phyloP scores from a whole-genome alignment of 2,113 vertebrate species.

The Xyliphius kryptos region DNA sequence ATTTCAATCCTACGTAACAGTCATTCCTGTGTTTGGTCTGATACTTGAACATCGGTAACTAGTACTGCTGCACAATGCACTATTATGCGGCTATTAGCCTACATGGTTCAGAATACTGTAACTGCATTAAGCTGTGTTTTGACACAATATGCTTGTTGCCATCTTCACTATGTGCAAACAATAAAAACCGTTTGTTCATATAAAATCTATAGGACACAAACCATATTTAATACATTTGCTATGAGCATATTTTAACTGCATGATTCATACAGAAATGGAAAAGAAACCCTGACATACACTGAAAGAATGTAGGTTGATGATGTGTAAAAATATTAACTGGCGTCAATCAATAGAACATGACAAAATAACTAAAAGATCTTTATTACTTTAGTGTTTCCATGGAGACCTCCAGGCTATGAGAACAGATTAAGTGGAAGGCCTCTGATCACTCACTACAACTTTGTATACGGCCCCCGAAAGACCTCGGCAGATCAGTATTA shows the following conservation, averaged over 20 bases:
- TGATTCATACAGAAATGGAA: not conserved
- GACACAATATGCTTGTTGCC: too few species aligned
- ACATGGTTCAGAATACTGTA: too few species aligned
- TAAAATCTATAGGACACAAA: not conserved
- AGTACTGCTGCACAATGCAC: too few species aligned
- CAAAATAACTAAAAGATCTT: not conserved
- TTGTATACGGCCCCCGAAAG: not conserved
- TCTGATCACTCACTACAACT: slow-evolving; percentile 28
- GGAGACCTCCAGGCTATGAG: not conserved
- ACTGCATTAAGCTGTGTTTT: too few species aligned
- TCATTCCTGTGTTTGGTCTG: too few species aligned
- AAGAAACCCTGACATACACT: too few species aligned
- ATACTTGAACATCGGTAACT: too few species aligned
- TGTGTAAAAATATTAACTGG: not conserved
- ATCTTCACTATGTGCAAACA: not conserved
- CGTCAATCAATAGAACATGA: not conserved
- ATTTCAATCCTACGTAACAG: too few species aligned
- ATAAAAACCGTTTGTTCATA: not conserved
- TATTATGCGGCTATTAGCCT: too few species aligned
- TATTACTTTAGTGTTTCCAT: slow-evolving; percentile 10
- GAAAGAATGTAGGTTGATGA: not conserved
- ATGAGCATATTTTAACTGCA: not conserved
- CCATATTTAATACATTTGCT: not conserved
- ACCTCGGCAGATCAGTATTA: slow-evolving; percentile 12
- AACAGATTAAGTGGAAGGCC: slow-evolving; percentile 3